A percentile compares a stretch with the other conserved stretches of the same genome.
Conservation (phyloP, 2,797 vertebrate species). For the Pristis pectinata region DNA sequence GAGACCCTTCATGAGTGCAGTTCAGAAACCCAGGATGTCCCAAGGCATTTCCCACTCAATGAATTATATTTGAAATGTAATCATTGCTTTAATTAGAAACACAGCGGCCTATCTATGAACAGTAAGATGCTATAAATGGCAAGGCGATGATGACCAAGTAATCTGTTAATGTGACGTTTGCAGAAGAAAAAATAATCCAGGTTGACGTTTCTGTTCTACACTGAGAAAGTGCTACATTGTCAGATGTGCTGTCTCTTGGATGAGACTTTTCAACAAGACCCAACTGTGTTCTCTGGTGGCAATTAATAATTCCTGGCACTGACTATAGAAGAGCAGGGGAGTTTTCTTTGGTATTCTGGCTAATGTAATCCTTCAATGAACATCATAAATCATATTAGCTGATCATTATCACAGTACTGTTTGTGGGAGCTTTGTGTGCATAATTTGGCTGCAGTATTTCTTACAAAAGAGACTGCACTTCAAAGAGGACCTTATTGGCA, state of each 20-base stretch:
- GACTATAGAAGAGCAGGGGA: too few species aligned
- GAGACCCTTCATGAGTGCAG: too few species aligned
- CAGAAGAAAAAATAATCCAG: not conserved
- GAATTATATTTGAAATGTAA: not conserved
- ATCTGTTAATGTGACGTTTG: not conserved
- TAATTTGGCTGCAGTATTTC: not conserved
- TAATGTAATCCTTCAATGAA: not conserved
- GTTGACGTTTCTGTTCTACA: not conserved
- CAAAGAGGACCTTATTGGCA: not conserved
- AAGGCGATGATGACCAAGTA: not conserved
- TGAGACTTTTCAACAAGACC: too few species aligned
- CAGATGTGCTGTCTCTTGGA: too few species aligned
- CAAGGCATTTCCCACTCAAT: not conserved
- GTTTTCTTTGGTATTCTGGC: not conserved
- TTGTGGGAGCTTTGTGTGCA: not conserved
- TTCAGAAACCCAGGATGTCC: not conserved
- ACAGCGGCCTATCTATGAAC: not conserved
- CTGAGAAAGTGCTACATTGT: not conserved
- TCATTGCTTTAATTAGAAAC: not conserved
- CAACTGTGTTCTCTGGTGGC: too few species aligned
- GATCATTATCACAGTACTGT: not conserved
- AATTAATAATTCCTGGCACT: too few species aligned
- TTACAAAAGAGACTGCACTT: not conserved
- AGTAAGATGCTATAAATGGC: not conserved
- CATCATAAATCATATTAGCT: not conserved